Evolutionary conservation across 1,140 invertebrate genomes (phyloP), one percentile per base, ranked within the genome.

Genomic region (Hyposmocoma kahamanoa): DNA sequence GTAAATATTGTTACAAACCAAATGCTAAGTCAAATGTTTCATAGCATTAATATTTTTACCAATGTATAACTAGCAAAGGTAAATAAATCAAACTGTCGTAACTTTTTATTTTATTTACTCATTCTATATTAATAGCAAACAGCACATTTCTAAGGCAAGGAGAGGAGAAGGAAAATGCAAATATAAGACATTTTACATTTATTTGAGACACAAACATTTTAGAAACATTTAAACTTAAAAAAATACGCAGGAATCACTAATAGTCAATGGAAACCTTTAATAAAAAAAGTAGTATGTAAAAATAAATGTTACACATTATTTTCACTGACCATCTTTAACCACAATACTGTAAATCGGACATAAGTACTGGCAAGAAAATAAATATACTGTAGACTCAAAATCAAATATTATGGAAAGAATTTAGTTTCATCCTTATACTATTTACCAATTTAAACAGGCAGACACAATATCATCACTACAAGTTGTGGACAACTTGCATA

Each of bases 41-140:
- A 81, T 81, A 83, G 72, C 76, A 78, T 82, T 77, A 77, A 80
- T 84, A 69, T 83, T 84, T 82, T 80, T 84, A 84, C 81, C 79
- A 83, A 81, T 84, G 81, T 83, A 75, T 77, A 75, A 81, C 71
- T 77, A 83, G 74, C 79, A 83, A 84, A 71, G 77, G 79, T 84
- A 84, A 82, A 84, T 84, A 84, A 84, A 84, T 82, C 74, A 77
- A 76, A 78, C 77, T 77, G 69, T 80, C 64, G 60, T 63, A 56
- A 26, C 22, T 53, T 53, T 10, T n/a, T 41, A 13, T 22, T 41
- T 41, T 11, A 41, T 41, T 41, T 38, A n/a, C 28, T 13, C n/a
- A n/a, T n/a, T n/a, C n/a, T n/a, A n/a, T n/a, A n/a, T n/a, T n/a
- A n/a, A n/a, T n/a, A n/a, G n/a, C n/a, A n/a, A n/a, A n/a, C n/a